Conservation (phyloP, 1,140 invertebrate species). For the Anthonomus grandis region DNA sequence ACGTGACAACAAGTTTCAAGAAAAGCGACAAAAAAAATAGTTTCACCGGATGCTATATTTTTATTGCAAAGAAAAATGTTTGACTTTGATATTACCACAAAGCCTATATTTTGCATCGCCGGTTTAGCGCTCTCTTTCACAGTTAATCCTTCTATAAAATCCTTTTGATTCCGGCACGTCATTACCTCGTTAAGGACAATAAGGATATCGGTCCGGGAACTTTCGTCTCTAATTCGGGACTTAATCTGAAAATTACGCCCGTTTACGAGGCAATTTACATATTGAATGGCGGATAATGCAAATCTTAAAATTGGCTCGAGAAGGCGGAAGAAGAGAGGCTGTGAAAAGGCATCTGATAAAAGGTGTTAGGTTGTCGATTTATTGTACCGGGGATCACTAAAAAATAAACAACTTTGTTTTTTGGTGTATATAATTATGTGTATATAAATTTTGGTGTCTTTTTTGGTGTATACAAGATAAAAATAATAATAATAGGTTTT, state of each 20-base stretch:
- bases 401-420: too few relatives aligned
- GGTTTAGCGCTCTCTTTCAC: slow-evolving; percentile 11
- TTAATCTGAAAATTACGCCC: slow-evolving; percentile 23
- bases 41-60: neutral
- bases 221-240: slow-evolving; percentile 8
- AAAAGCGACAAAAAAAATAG: neutral
- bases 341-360: neutral
- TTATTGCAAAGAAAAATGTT: neutral
- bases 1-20: neutral
- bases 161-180: slow-evolving; percentile 6
- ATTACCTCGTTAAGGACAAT: slow-evolving; percentile 24
- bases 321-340: neutral
- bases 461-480: too few relatives aligned
- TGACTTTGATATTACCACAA: too few relatives aligned
- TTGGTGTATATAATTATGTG: too few relatives aligned
- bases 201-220: slow-evolving; percentile 13
- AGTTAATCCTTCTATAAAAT: slow-evolving; percentile 15
- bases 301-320: slow-evolving; percentile 19
- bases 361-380: neutral
- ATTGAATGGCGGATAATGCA: slow-evolving; percentile 20
- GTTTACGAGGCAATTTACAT: slow-evolving; percentile 18
- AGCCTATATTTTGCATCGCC: slow-evolving; percentile 6
- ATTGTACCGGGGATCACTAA: too few relatives aligned
- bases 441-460: too few relatives aligned
- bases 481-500: too few relatives aligned